Evolutionary conservation across 2,888 invertebrate species (phyloP).

Genomic region (Drosophila paracracens): DNA sequence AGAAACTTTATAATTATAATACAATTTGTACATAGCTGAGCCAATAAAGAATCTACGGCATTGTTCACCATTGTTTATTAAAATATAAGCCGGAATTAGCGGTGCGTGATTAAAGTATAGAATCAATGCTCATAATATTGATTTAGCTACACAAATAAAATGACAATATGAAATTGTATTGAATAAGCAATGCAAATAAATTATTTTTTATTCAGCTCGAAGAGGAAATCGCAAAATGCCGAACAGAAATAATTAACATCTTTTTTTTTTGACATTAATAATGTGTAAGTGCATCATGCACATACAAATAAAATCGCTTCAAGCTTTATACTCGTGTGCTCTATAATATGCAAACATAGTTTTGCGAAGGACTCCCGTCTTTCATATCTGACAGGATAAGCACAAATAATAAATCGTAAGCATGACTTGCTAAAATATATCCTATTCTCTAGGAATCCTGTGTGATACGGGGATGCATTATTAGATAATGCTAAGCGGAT

Average conservation of each 20-base stretch:
- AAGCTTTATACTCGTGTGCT: not conserved
- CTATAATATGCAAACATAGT: not conserved
- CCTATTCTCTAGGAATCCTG: not conserved
- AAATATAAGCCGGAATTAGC: not conserved
- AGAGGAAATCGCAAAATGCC: not conserved
- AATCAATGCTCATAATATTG: not conserved
- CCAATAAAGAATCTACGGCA: not conserved
- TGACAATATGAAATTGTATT: not conserved
- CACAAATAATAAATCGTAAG: constrained; percentile 2
- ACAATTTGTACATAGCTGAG: not conserved
- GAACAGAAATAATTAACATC: not conserved
- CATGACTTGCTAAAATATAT: not conserved
- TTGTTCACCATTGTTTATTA: not conserved
- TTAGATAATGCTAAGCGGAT: not conserved
- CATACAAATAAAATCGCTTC: not conserved
- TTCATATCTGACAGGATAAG: not conserved
- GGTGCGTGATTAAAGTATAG: not conserved
- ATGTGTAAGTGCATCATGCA: not conserved
- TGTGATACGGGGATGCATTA: too few species aligned
- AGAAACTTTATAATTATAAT: not conserved
- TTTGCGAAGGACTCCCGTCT: not conserved
- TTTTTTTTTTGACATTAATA: not conserved
- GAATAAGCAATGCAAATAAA: not conserved
- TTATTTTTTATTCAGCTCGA: not conserved
- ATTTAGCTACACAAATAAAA: not conserved